Evolutionary conservation across 2,888 invertebrate genomes (phyloP), one percentile per base, ranked within the genome.

Genomic region (Melikaiella ostensackeni): DNA sequence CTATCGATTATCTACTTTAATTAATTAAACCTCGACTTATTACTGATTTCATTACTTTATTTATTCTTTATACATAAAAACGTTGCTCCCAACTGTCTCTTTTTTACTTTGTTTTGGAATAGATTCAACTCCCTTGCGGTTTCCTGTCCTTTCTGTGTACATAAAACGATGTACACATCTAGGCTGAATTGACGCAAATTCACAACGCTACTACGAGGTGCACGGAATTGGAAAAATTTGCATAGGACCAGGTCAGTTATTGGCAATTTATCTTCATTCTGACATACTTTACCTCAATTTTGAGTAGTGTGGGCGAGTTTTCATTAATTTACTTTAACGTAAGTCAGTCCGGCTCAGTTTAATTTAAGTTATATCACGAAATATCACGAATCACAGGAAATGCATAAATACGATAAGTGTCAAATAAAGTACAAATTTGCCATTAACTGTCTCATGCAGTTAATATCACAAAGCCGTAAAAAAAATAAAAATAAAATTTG

Each of bases 1-100:
- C 87, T 90, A 90, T 91, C 90, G 87, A 91, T 91, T 91, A 91
- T 89, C 90, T 91, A 91, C 88, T 89, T 90, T 90, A 91, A 89
- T 90, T 90, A 90, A 87, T 86, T 83, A 86, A 83, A 87, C 86
- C 85, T 89, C 86, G 85, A 89, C 90, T 89, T 89, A 89, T 88
- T 87, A 89, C 86, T 86, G 87, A 87, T 81, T 84, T 87, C 81
- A 82, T 86, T 84, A 84, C 84, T 89, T 89, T 89, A 89, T 82
- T 85, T 84, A 85, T 84, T 84, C 84, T 84, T 66, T 66, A 62
- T 57, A 76, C 57, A 76, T 75, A 46, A 63, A 79, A 66, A 66
- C 27, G 78, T 84, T 83, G 80, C 86, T 82, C 82, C 81, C 78
- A 83, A 75, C 75, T 61, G 74, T 75, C 59, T 75, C 77, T 63